phyloP scores from a whole-genome alignment of 2,888 invertebrate genomes.

The Pammene aurita region DNA sequence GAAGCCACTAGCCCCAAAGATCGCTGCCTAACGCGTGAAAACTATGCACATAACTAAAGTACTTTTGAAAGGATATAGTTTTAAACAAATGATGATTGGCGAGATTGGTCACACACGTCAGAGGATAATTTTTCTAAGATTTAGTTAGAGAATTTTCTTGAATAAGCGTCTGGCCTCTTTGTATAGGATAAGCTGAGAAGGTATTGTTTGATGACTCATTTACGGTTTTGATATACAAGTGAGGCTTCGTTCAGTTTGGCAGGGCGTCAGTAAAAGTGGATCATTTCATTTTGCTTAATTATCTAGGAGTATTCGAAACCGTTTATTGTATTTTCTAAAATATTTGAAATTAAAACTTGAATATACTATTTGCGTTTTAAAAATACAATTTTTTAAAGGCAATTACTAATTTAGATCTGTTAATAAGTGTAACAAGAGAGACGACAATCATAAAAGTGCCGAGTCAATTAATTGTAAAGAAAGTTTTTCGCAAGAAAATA shows the following conservation, averaged over 20 bases:
- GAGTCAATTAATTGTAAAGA: too few relatives aligned
- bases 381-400: too few relatives aligned
- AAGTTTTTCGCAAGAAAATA: too few relatives aligned
- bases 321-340: too few relatives aligned
- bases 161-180: conserved; percentile 35
- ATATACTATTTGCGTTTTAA: too few relatives aligned
- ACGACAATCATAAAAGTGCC: too few relatives aligned
- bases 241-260: conserved; percentile 1
- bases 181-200: conserved; percentile 17
- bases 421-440: too few relatives aligned
- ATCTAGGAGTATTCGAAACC: too few relatives aligned
- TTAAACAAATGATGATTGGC: conserved; percentile 70
- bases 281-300: background rate
- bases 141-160: conserved; percentile 32
- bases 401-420: too few relatives aligned
- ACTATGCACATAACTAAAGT: conserved; percentile 64
- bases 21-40: conserved; percentile 55
- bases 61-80: conserved; percentile 55
- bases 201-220: conserved; percentile 16
- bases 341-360: too few relatives aligned
- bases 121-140: conserved; percentile 26
- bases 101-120: conserved; percentile 61
- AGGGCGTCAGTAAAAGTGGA: background rate
- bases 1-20: conserved; percentile 44
- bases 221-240: conserved; percentile 22